Evolutionary conservation across 2,888 invertebrate species (phyloP), one percentile per base, ranked within the genome.

Genomic region (Spatulosminthurus flaviceps): DNA sequence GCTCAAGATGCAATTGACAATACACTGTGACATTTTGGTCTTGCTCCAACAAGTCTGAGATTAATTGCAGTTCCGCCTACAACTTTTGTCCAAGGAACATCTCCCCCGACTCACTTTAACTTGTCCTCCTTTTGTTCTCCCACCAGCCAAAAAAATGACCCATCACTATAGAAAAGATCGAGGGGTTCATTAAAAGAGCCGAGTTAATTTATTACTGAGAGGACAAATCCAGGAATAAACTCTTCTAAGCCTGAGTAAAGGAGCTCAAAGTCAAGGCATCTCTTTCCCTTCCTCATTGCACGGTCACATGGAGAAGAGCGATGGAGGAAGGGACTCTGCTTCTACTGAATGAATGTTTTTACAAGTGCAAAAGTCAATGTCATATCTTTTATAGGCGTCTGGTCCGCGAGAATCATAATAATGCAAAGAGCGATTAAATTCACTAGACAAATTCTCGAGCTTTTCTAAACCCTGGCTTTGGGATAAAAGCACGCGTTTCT

Each of bases 61-160:
- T 72, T 72, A 72, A 72, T 72, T 72, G 43, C 72, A 72, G 41
- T 72, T 72, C 72, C 72, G 24, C 43, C 72, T 64, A 29, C 29
- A 72, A 42, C 43, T 72, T 72, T 72, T 64, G 24, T 64, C 64
- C 64, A 64, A 64, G 19, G n/a, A 64, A 64, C 22, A 16, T 64
- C 64, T 26, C 22, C 64, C 64, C 2, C 64, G 22, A 26, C 67
- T 67, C n/a, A 28, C 28, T 26, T 64, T 26, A 67, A 26, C 29
- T 67, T 67, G 28, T 67, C 28, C 28, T 67, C 67, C 67, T 67
- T 67, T n/a, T 28, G 67, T 67, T 67, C 29, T 29, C 29, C 29
- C 1, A 28, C 4, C 66, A n/a, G 64, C 2, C 1, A n/a, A 64
- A 67, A 67, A 67, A 67, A 67, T 67, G 67, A 67, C 28, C 26